Evolutionary conservation across 2,888 invertebrate species (phyloP).

Genomic region (Ypsolopha sequella): DNA sequence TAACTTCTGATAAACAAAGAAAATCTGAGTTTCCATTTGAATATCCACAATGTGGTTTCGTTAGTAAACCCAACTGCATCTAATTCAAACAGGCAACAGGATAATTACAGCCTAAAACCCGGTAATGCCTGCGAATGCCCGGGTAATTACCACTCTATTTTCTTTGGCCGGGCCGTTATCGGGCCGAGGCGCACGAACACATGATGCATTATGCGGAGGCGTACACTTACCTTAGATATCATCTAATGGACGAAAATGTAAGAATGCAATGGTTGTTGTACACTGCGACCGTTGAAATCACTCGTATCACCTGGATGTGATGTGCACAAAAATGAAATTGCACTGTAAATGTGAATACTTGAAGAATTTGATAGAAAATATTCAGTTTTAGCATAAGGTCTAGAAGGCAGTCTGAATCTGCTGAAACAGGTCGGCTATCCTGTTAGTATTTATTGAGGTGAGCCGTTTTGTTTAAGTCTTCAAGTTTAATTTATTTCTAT

Average conservation of each 20-base stretch:
- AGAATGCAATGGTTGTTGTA: neutral
- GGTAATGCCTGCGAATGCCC: neutral
- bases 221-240: conserved; percentile 1
- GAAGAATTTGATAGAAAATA: too few species aligned
- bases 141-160: neutral
- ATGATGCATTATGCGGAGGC: conserved; percentile 1
- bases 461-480: too few species aligned
- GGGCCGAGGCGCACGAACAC: neutral
- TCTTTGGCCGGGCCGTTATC: neutral
- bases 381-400: too few species aligned
- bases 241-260: conserved; percentile 1
- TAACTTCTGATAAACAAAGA: too few species aligned
- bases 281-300: neutral
- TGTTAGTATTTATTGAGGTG: too few species aligned
- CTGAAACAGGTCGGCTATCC: too few species aligned
- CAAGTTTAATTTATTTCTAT: too few species aligned
- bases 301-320: too few species aligned
- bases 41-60: neutral
- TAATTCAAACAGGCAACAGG: neutral
- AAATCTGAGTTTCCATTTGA: too few species aligned
- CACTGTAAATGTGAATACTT: too few species aligned
- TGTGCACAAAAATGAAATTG: too few species aligned
- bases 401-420: too few species aligned
- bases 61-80: neutral
- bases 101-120: neutral